Base-by-base conservation (phyloP, 2,113 vertebrate species). In the Pungitius pungitius region DNA sequence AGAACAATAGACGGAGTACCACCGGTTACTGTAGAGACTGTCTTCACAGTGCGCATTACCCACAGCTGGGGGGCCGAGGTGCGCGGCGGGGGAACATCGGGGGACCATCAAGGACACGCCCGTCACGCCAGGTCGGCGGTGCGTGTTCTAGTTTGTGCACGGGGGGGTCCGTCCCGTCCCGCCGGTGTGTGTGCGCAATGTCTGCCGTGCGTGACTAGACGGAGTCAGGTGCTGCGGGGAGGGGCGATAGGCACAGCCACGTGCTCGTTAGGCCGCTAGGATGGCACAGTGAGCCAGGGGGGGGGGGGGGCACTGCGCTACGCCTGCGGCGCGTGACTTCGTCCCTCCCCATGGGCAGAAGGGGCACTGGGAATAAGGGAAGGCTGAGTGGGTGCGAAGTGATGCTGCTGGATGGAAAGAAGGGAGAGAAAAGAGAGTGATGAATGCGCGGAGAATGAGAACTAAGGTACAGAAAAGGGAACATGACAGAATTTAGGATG, bases 21-120 rank as follows among this genome's bases (percentile, higher is more conserved):
- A 75, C 47, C 77, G 75, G 37, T 30, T 62, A n/a, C 61, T 60
- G 81, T 69, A 35, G 70, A 80, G 67, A 64, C 63, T 73, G 69
- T 82, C 76, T 71, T 69, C 60, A 68, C 45, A 57, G 55, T 74
- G 69, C 35, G 33, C 49, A 73, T 84, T 77, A 81, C 43, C 57
- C 69, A 76, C 87, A 83, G 84, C 80, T 72, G 84, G 83, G 64
- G 87, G 83, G n/a, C n/a, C 51, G 74, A 64, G 73, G 65, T 60
- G 81, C 79, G 20, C 75, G n/a, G 49, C 67, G 11, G 62, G 83
- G 85, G 67, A 73, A 68, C 75, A 80, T 70, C 43, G 55, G 71
- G 77, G 84, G 85, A 87, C 88, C 81, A 81, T 91, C 87, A 88
- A 89, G 91, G 91, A 85, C 84, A 76, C 81, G 88, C 77, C 88